Percentiles rank a stretch among this genome's conserved stretches.
These are phyloP conservation scores for Apotomis turbidana DNA, from an alignment of 2,888 invertebrate genomes.

Conservation along the genomic window DNA sequence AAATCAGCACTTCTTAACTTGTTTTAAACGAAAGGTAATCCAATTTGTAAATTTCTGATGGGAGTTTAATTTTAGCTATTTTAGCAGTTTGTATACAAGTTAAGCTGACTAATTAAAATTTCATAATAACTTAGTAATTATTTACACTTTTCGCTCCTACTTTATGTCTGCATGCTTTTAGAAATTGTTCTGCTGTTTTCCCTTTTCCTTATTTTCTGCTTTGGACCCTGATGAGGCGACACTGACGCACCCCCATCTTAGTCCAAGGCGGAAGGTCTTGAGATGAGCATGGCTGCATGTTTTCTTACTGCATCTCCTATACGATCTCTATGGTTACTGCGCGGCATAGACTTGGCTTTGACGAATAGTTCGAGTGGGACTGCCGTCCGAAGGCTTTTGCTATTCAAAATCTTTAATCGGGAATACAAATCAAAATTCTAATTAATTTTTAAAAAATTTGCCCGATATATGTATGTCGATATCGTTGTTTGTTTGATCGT, in stretches of 20 bases:
- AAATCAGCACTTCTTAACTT: slow-evolving; percentile 41
- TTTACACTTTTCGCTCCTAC: slow-evolving; percentile 75
- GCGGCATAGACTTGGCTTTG: slow-evolving; percentile 83
- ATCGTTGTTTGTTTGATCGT: slow-evolving; percentile 72
- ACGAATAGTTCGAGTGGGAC: slow-evolving; percentile 73
- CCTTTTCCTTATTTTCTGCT: slow-evolving; percentile 61
- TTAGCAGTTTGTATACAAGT: slow-evolving; percentile 41
- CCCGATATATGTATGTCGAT: slow-evolving; percentile 75
- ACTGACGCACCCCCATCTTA: slow-evolving; percentile 51
- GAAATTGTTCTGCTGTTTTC: slow-evolving; percentile 60
- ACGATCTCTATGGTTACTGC: slow-evolving; percentile 85
- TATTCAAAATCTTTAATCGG: slow-evolving; percentile 58
- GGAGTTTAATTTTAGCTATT: slow-evolving; percentile 45
- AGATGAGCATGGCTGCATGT: slow-evolving; percentile 77
- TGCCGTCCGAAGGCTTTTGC: slow-evolving; percentile 73
- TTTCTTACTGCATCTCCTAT: slow-evolving; percentile 76
- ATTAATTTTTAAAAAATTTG: slow-evolving; percentile 52
- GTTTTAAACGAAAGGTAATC: slow-evolving; percentile 37
- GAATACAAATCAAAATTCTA: slow-evolving; percentile 53
- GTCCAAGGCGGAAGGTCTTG: slow-evolving; percentile 63
- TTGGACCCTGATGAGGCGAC: slow-evolving; percentile 56
- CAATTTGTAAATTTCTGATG: slow-evolving; percentile 36
- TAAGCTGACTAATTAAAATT: slow-evolving; percentile 39
- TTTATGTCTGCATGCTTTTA: slow-evolving; percentile 78
- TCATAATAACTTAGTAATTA: slow-evolving; percentile 45